These are phyloP conservation scores for Boloria selene DNA, from an alignment of 2,888 invertebrate species.

Conservation along the genomic window DNA sequence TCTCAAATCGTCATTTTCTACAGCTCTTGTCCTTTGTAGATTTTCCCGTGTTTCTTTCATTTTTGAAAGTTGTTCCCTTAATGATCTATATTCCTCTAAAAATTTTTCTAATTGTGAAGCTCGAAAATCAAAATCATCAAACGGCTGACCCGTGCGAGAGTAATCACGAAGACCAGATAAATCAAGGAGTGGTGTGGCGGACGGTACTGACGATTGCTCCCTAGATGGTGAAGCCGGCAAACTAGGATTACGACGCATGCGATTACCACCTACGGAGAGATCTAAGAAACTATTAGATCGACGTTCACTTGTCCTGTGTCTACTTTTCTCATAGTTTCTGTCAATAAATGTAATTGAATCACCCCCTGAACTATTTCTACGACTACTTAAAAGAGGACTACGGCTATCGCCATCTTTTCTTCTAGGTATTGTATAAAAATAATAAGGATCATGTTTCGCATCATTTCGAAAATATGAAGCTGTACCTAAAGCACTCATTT, in stretches of 20 bases:
- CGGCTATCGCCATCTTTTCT: constrained; percentile 86
- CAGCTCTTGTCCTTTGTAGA: constrained; percentile 75
- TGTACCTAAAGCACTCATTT: constrained; percentile 74
- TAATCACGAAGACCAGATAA: constrained; percentile 80
- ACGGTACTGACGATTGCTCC: constrained; percentile 69
- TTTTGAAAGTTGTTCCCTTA: constrained; percentile 89
- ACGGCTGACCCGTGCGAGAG: constrained; percentile 68
- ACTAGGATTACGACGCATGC: constrained; percentile 79
- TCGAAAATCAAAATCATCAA: constrained; percentile 87
- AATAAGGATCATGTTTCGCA: constrained; percentile 71
- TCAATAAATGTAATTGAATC: constrained; percentile 81
- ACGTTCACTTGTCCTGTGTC: constrained; percentile 66
- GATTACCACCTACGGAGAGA: constrained; percentile 78
- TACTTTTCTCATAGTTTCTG: constrained; percentile 62
- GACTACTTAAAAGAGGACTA: constrained; percentile 87
- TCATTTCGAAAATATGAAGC: constrained; percentile 69
- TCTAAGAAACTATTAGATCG: constrained; percentile 88
- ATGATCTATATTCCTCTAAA: constrained; percentile 89
- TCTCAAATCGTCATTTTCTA: constrained; percentile 78
- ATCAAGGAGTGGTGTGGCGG: constrained; percentile 84
- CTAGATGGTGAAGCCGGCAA: constrained; percentile 86
- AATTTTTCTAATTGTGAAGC: constrained; percentile 90
- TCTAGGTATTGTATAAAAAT: constrained; percentile 86
- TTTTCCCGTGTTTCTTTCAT: constrained; percentile 91
- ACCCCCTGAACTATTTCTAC: constrained; percentile 87